Base-by-base conservation (phyloP, 1,140 invertebrate species). In the Leucophenga varia region DNA sequence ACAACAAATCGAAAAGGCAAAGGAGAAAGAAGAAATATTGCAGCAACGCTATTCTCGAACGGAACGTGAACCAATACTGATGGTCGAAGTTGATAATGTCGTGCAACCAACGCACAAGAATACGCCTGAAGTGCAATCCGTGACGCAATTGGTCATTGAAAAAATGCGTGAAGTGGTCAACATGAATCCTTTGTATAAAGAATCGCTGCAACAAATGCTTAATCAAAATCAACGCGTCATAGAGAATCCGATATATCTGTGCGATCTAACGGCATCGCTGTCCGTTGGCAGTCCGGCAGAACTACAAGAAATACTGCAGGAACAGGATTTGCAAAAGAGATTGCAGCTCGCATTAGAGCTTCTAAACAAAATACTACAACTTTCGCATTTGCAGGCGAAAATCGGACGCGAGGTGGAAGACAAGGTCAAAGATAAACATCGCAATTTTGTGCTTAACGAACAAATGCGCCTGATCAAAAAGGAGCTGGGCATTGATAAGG, bases 391-490 rank as follows among this genome's bases (percentile, higher is more conserved):
- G 17, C 95, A 98, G 73, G 91, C 95, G 75, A 95, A 97, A 78
- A 97, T 98, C 63, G 93, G 94, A 16, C 86, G 87, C 60, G 89
- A 95, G 82, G 94, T 97, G 1, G 94, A 98, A 72, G 95, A 97
- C 76, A 98, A 98, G 79, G 94, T 98, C 0, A 96, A 97, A 73
- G 89, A 95, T 56, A 90, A 94, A 64, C 95, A 98, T 73, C 77
- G 94, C 53, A 97, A 97, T 68, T 97, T 95, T 71, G 95, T 98
- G 75, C 81, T 98, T 25, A 86, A 93, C 56, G 96, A 98, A 75
- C 96, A 98, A 75, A 77, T 98, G 1, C 98, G 97, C 83, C 90
- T 80, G 2, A 98, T 98, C 57, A 98, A 98, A 76, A 97, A 95
- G 75, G 96, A 98, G 77, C 77, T 98, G 19, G 96, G 96, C 1